These are phyloP conservation scores for Zaprionus camerounensis DNA, from an alignment of 1,140 invertebrate species.

Conservation along the genomic window DNA sequence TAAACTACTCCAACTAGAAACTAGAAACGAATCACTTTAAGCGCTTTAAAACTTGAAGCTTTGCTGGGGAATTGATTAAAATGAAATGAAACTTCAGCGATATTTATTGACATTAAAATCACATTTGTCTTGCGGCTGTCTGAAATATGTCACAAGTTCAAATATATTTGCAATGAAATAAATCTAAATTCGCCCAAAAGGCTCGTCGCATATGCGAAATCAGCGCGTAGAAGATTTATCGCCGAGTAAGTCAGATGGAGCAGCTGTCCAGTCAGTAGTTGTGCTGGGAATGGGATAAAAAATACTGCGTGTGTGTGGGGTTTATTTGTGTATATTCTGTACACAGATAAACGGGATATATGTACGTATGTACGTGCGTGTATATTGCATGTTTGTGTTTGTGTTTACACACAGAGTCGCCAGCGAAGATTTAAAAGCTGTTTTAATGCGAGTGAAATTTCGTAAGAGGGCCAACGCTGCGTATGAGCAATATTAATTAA, in stretches of 20 bases:
- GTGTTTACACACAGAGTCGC: conserved; percentile 5
- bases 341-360: conserved; percentile 5
- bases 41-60: not conserved
- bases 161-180: conserved; percentile 63
- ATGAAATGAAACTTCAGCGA: conserved; percentile 30
- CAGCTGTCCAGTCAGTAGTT: conserved; percentile 53
- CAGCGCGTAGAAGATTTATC: conserved; percentile 69
- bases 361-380: not conserved
- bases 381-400: not conserved
- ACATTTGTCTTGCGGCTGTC: conserved; percentile 63
- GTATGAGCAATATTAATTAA: conserved; percentile 75
- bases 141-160: conserved; percentile 72
- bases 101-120: conserved; percentile 69
- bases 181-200: conserved; percentile 72
- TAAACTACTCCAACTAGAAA: conserved; percentile 17
- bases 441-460: conserved; percentile 21
- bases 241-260: conserved; percentile 48
- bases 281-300: conserved; percentile 22
- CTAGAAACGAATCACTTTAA: not conserved
- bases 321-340: conserved; percentile 6
- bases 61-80: not conserved
- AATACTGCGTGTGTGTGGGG: conserved; percentile 5
- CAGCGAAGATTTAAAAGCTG: conserved; percentile 37
- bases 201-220: conserved; percentile 69
- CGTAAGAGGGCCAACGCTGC: conserved; percentile 42